Evolutionary conservation across 2,797 vertebrate genomes (phyloP), one percentile per base, ranked within the genome.

Genomic region (Diceros bicornis): DNA sequence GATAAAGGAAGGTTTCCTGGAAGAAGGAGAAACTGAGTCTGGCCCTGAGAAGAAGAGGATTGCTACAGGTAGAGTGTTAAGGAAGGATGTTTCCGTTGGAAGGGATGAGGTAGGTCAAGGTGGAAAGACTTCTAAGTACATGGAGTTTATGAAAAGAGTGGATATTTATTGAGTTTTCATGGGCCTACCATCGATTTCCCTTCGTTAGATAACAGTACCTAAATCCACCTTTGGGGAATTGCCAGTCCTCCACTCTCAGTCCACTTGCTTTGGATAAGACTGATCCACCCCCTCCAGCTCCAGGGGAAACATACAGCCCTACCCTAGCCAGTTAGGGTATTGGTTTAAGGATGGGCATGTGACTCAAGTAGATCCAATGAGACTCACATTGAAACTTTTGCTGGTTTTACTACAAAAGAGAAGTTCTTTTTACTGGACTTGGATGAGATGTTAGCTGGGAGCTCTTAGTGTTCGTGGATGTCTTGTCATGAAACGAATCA

Each of bases 401-500:
- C 25, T 84, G 34, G 4, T 71, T 61, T 64, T 41, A 52, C 7
- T 59, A 20, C 44, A 86, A 61, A 55, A 95, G n/a, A 47, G 25
- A 47, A 75, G 29, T 12, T 52, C 32, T 84, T 77, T 55, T 37
- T 71, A 23, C 5, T 37, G 18, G 18, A 47, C 61, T 91, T 61
- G 4, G 14, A 57, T 27, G 18, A 4, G 37, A 78, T 64, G 3
- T 90, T 89, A 75, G 2, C 64, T n/a, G 61, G 74, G 34, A 92
- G 64, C 29, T 81, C 29, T 50, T 72, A 41, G 13, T 89, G 17
- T 71, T n/a, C 64, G 41, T n/a, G 14, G 23, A 29, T n/a, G 17
- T 74, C 69, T 78, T 93, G 27, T 52, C 41, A 83, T 68, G 81
- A 92, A 92, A 95, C 81, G 13, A 81, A 90, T 69, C 9, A 68